Evolutionary conservation across 2,888 invertebrate genomes (phyloP), one percentile per base, ranked within the genome.

Genomic region (Frankliniella fusca): DNA sequence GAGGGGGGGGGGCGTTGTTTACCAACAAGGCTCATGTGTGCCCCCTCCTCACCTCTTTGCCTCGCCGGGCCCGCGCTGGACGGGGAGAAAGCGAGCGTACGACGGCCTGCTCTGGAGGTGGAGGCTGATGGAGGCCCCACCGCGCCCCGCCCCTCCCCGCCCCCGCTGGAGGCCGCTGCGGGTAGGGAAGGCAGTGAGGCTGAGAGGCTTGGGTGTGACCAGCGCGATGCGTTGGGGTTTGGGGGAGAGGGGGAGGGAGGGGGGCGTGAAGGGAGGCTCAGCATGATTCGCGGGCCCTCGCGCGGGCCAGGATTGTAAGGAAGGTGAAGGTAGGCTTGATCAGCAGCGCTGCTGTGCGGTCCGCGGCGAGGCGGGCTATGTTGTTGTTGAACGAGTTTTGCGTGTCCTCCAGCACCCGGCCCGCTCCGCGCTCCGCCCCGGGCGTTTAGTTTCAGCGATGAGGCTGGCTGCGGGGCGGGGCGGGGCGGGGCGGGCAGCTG

Each of bases 401-500:
- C 70, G 27, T 76, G 70, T 76, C 70, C 27, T 76, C 70, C 70
- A 70, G 70, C 70, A 8, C 65, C 65, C 65, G 5, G 8, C 70
- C 11, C 70, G 5, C 70, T 23, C 9, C 70, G 20, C 23, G 23
- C 70, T 8, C n/a, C 70, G 9, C n/a, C 70, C 23, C n/a, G 54
- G 54, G 54, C 54, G 8, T 3, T 5, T 15, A 11, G 5, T 15
- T 0, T 54, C 54, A 20, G 10, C 54, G 54, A 9, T 54, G 54
- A 54, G 54, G 54, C 15, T 15, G 54, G 5, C 2, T 3, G 70
- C n/a, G 82, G 82, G 27, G 81, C 18, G 54, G n/a, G 80, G 80
- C n/a, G 80, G 61, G 54, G 61, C 80, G 80, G 11, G 82, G 81
- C 61, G 61, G 61, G 50, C 38, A 23, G 48, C 38, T 38, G 38